These are phyloP conservation scores for Melanchra persicariae DNA, from an alignment of 2,888 invertebrate species.

Conservation along the genomic window DNA sequence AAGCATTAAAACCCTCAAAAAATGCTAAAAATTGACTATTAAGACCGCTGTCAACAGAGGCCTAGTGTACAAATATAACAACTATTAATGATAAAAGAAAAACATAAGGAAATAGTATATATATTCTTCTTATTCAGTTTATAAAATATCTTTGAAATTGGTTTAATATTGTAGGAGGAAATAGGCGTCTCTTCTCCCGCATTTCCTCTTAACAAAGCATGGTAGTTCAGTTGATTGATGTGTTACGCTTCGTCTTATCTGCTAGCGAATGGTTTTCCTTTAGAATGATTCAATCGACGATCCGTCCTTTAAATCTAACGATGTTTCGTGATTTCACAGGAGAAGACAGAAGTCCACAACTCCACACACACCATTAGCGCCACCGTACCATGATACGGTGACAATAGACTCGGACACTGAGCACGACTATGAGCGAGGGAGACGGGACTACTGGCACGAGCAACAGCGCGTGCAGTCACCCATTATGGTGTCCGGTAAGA, in stretches of 20 bases:
- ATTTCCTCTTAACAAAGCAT: slow-evolving; percentile 30
- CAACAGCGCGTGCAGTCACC: slow-evolving; percentile 79
- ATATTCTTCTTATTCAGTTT: no score
- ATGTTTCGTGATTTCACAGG: slow-evolving; percentile 64
- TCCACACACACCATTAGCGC: slow-evolving; percentile 93
- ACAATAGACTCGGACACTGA: slow-evolving; percentile 88
- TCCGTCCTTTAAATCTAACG: not conserved
- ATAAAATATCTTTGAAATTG: no score
- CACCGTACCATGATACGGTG: slow-evolving; percentile 90
- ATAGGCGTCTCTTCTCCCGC: no score
- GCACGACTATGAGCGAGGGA: slow-evolving; percentile 81
- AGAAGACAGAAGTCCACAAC: slow-evolving; percentile 89
- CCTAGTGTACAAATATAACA: no score
- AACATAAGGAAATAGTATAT: no score
- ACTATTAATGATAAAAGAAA: no score
- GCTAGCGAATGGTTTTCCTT: not conserved
- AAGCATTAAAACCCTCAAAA: no score
- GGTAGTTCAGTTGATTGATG: slow-evolving; percentile 34
- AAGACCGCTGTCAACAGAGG: no score
- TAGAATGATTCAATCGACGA: no score
- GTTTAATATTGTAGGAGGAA: no score
- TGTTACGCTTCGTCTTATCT: slow-evolving; percentile 18
- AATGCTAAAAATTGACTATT: no score
- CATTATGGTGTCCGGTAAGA: slow-evolving; percentile 85
- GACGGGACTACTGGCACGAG: slow-evolving; percentile 86